Evolutionary conservation across 2,113 vertebrate genomes (phyloP), one percentile per base, ranked within the genome.

Genomic region (Chaetura pelagica): DNA sequence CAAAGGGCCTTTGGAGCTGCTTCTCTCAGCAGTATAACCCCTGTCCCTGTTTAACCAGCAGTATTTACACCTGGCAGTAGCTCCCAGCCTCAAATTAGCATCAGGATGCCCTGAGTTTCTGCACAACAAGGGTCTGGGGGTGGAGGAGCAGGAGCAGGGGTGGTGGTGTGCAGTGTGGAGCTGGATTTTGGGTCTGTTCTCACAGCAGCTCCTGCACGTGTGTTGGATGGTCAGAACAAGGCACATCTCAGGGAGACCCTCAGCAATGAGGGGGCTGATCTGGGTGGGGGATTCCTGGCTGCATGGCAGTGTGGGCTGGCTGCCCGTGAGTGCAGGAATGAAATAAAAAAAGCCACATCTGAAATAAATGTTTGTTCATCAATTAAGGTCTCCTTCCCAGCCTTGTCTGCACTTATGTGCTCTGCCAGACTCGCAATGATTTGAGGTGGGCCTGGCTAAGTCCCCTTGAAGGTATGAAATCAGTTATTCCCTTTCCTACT

Each of bases 101-200:
- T 7, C 14, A 2, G 51, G 67, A 13, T 22, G 2, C 26, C 8
- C 49, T 23, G 63, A 66, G 29, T 32, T 73, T 26, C 10, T 24
- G 73, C 63, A 42, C 42, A 69, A 1, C 0, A 7, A 61, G 35
- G 21, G 32, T 8, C 49, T 1, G 0, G 0, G 26, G 32, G 7
- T 24, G 16, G 12, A 34, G 55, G 8, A 57, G 35, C 9, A 15
- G 80, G 29, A 29, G 30, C 6, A 54, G 26, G 5, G 10, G 20
- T 0, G 1, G 26, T 6, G 10, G 20, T 0, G 1, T 21, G 40
- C 13, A 9, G 40, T 3, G 6, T 0, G 0, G 32, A 40, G 44
- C 79, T 35, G 75, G 59, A 46, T 55, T 69, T 80, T 1, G 9
- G 27, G 35, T n/a, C 9, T 42, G 6, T 54, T 74, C 62, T 72